These are phyloP conservation scores for Pachyramphus minor DNA, from an alignment of 2,113 vertebrate genomes.

Conservation along the genomic window DNA sequence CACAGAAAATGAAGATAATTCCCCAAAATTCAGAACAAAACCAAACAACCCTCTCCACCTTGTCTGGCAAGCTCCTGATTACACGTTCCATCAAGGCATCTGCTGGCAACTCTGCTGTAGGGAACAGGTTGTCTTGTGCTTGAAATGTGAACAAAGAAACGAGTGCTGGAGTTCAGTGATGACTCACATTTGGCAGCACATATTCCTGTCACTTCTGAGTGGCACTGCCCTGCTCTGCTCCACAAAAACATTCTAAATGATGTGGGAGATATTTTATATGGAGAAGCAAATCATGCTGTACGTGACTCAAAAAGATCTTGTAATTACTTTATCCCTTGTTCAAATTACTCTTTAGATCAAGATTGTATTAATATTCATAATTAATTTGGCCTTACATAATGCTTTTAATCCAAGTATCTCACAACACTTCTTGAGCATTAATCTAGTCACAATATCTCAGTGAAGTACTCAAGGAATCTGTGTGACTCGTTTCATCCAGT, in stretches of 20 bases:
- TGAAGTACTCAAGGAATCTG: neutral
- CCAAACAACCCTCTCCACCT: neutral
- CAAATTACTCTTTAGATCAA: conserved; percentile 26
- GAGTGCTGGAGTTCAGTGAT: neutral
- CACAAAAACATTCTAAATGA: neutral
- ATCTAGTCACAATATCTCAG: neutral
- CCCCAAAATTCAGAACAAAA: neutral
- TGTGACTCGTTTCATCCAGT: neutral
- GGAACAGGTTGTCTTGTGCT: neutral
- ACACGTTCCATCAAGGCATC: neutral
- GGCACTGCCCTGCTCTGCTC: neutral
- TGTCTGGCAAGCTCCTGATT: neutral
- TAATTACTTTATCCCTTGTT: conserved; percentile 4
- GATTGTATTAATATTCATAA: conserved; percentile 24
- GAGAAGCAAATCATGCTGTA: neutral
- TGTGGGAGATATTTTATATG: neutral
- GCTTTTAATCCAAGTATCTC: conserved; percentile 15
- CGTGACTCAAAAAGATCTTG: neutral
- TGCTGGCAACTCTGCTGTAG: neutral
- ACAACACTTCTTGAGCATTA: neutral
- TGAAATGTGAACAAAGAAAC: neutral
- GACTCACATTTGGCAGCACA: neutral
- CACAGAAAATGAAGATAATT: neutral
- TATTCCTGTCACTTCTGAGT: neutral
- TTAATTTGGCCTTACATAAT: conserved; percentile 12